Conservation (phyloP, 1,140 invertebrate genomes). For the Copidosoma floridanum region DNA sequence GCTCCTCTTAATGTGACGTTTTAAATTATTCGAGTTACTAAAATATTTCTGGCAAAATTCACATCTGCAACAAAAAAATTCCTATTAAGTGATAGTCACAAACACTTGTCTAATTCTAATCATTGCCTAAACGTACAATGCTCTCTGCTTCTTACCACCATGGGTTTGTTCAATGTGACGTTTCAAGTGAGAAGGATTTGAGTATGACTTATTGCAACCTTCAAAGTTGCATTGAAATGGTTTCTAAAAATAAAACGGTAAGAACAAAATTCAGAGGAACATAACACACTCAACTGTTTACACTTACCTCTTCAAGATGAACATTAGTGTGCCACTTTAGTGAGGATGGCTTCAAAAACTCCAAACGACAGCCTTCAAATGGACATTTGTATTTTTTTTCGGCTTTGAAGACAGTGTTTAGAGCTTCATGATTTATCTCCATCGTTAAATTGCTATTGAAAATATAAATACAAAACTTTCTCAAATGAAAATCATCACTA, state of each 20-base stretch:
- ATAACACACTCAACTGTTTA: conserved; percentile 10
- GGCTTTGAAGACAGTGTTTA: no score
- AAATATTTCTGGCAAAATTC: conserved; percentile 28
- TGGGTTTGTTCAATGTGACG: conserved; percentile 34
- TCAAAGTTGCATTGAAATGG: conserved; percentile 38
- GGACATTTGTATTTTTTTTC: conserved; percentile 38
- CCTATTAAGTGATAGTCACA: conserved; percentile 1
- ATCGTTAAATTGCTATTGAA: no score
- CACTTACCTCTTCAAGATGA: conserved; percentile 44
- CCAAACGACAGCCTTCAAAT: conserved; percentile 33
- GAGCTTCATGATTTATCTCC: no score
- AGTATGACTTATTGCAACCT: conserved; percentile 43
- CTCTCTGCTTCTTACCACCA: no score
- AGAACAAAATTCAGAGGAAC: neutral
- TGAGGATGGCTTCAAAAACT: conserved; percentile 34
- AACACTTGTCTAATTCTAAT: neutral
- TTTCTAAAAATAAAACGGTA: conserved; percentile 31
- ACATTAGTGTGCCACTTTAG: conserved; percentile 37
- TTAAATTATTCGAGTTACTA: conserved; percentile 34
- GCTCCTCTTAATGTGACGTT: conserved; percentile 35
- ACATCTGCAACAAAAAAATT: conserved; percentile 31
- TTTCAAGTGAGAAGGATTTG: conserved; percentile 43
- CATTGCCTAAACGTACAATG: neutral
- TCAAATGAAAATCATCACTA: no score
- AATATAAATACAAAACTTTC: no score